Base-by-base conservation (phyloP, 1,140 invertebrate species). In the Agrypnia vestita region DNA sequence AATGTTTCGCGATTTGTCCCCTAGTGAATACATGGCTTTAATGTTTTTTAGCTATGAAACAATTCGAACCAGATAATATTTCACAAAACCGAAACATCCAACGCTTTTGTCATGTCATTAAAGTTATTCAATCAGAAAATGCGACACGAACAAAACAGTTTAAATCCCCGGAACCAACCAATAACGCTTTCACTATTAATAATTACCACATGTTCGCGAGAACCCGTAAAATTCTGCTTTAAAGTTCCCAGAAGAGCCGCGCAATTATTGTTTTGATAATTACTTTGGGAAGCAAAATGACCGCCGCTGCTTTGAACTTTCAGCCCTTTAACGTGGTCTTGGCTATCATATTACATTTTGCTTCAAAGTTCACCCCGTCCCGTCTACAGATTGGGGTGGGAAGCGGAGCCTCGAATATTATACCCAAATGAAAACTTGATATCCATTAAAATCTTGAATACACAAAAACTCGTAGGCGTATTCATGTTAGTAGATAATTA, bases 271-370 rank as follows among this genome's bases (percentile, higher is more conserved):
- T 51, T 51, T 62, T 71, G 15, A 21, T 67, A 67, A 67, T 44
- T 71, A 71, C 67, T 71, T 71, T 71, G 49, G 19, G 67, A 51
- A 51, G 15, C 67, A 51, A 71, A 67, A 71, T 71, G 46, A 49
- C 44, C 67, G 47, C 67, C 67, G 19, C 67, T 11, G 44, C 47
- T 71, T 71, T 47, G 47, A 71, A 47, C 19, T 71, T 47, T 17
- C 35, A 21, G 7, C 67, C 67, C 67, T 71, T 71, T 71, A 51
- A 15, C 67, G 67, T 51, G 67, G 67, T 71, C 44, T 71, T 13
- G 21, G 17, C 67, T 71, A 71, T 71, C 67, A 17, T 67, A 67
- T 67, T 67, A 67, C 62, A 67, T 67, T 67, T 47, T 17, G 44
- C 44, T 19, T 15, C n/a, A 49, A 49, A 71, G 13, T 71, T 71